phyloP scores from a whole-genome alignment of 1,140 invertebrate species.

The Nephotettix cincticeps region DNA sequence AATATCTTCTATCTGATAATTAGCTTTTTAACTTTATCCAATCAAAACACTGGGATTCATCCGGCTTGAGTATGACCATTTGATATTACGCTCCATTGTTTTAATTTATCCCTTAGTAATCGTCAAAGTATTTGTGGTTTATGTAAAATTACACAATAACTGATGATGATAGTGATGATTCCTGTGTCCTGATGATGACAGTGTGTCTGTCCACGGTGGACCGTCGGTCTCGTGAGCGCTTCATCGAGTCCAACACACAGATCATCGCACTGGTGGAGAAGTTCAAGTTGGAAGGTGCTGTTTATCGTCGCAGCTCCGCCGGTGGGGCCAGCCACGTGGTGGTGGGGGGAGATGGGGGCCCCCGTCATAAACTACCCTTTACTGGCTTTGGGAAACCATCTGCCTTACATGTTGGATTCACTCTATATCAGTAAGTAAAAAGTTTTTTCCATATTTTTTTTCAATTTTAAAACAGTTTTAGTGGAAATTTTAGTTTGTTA shows the following conservation, averaged over 20 bases:
- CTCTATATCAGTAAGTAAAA: slow-evolving; percentile 70
- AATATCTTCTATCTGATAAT: no score
- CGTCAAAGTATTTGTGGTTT: no score
- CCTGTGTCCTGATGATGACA: no score
- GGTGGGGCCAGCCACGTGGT: slow-evolving; percentile 43
- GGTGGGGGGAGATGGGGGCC: slow-evolving; percentile 46
- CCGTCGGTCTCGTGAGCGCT: slow-evolving; percentile 79
- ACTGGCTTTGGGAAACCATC: slow-evolving; percentile 69
- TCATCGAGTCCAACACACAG: slow-evolving; percentile 90
- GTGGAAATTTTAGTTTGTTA: no score
- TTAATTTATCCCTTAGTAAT: no score
- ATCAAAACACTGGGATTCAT: no score
- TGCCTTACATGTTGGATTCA: slow-evolving; percentile 66
- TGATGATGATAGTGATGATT: no score
- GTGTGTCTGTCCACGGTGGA: slow-evolving; percentile 92
- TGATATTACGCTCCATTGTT: no score
- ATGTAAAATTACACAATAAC: no score
- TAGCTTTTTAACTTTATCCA: no score
- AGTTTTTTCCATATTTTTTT: slow-evolving; percentile 37
- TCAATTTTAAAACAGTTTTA: no score
- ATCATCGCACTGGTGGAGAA: slow-evolving; percentile 89
- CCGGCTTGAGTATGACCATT: no score
- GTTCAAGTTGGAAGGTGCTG: slow-evolving; percentile 78
- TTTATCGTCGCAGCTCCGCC: slow-evolving; percentile 58
- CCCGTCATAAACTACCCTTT: slow-evolving; percentile 60